Evolutionary conservation across 2,797 vertebrate species (phyloP), one percentile per base, ranked within the genome.

Genomic region (Decapterus maruadsi): DNA sequence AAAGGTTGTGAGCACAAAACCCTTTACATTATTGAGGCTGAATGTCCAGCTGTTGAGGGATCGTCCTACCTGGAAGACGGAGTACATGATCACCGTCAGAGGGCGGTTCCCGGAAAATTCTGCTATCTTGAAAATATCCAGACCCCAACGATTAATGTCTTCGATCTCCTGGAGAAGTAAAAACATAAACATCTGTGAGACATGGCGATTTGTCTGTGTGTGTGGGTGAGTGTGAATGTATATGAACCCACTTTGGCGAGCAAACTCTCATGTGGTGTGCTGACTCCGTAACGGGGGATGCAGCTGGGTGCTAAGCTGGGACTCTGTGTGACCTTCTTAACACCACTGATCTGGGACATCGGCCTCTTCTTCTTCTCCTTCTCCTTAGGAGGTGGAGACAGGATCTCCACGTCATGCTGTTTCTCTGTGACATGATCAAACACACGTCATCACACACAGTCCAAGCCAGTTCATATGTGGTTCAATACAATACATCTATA

Each of bases 71-170:
- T 98, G 97, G 91, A 99, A 98, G 90, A 99, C 94, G 82, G 95
- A 93, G 94, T 96, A 97, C 94, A 98, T 95, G 77, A 97, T 55
- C 78, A 96, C 97, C 0, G 97, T 98, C 54, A 99, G 93, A 2
- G 98, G 97, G 13, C 92, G 96, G 89, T 97, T 96, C 66, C 96
- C 96, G 0, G 97, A 98, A 83, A 95, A 96, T 84, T 98, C 96
- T 0, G 96, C 94, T 4, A 99, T 90, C 81, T 96, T 97, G 90
- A 99, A 99, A 77, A 99, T 87, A 16, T 99, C 93, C 14, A 99
- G 87, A 11, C 97, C 97, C 98, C 98, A 99, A 42, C 92, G 95
- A 92, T 96, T 96, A 71, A 96, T 94, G 51, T 97, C 95, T 73
- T 97, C 96, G 19, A 98, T 85, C 86, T 98, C 98, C 98, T 99